These are phyloP conservation scores for Dreissena rostriformis DNA, from an alignment of 1,140 invertebrate genomes.

Conservation along the genomic window DNA sequence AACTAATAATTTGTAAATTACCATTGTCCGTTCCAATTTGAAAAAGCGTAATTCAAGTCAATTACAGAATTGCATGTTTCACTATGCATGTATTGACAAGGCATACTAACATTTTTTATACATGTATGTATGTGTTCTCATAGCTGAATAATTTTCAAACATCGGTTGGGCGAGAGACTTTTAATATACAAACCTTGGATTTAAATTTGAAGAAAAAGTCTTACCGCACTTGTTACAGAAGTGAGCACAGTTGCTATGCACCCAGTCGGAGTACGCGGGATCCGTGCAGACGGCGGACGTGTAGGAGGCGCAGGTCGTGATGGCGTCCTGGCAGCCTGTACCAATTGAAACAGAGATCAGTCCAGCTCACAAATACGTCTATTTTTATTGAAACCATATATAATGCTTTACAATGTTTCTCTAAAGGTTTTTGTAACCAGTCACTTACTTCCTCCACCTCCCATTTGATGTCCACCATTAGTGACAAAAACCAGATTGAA, in stretches of 20 bases:
- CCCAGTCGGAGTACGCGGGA: conserved; percentile 7
- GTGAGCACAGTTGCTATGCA: neutral
- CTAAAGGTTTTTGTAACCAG: neutral
- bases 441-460: too few species aligned
- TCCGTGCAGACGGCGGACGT: conserved; percentile 27
- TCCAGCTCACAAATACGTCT: neutral
- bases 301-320: conserved; percentile 14
- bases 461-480: neutral
- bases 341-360: too few species aligned
- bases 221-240: conserved; percentile 36
- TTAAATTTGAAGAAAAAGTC: neutral
- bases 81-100: too few species aligned
- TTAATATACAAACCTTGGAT: neutral
- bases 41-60: too few species aligned
- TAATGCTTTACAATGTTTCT: neutral
- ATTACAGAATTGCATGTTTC: too few species aligned
- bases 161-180: neutral
- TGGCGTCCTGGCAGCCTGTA: conserved; percentile 22
- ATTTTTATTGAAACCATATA: neutral
- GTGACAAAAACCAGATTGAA: neutral
- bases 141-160: neutral
- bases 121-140: too few species aligned
- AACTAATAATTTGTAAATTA: too few species aligned
- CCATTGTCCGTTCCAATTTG: too few species aligned
- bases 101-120: too few species aligned